These are phyloP conservation scores for Gerris buenoi DNA, from an alignment of 1,140 invertebrate species.

Conservation along the genomic window DNA sequence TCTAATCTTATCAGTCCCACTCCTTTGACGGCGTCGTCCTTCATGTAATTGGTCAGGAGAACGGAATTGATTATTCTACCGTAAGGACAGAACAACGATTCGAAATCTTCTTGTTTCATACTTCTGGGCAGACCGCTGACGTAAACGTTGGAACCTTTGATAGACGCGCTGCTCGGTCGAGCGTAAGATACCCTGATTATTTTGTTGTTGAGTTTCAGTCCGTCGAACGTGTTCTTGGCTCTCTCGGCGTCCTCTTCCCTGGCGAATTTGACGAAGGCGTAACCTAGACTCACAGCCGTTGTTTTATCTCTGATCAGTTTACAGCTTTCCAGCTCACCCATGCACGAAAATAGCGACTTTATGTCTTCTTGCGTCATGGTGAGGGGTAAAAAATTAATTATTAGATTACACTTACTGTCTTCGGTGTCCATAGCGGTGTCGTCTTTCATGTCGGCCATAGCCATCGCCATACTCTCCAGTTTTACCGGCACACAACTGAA, in stretches of 20 bases:
- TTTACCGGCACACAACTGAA: too few species aligned
- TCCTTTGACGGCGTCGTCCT: constrained; percentile 45
- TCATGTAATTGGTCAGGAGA: constrained; percentile 51
- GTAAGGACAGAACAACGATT: constrained; percentile 62
- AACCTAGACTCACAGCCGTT: constrained; percentile 77
- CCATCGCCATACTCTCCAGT: too few species aligned
- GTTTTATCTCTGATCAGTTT: constrained; percentile 81
- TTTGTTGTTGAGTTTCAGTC: constrained; percentile 73
- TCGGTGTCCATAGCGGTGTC: neutral
- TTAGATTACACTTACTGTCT: constrained; percentile 50
- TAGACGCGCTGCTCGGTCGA: constrained; percentile 71
- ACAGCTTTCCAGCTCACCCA: constrained; percentile 79
- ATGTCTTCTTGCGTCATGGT: constrained; percentile 87
- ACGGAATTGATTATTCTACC: constrained; percentile 74
- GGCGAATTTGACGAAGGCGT: constrained; percentile 80
- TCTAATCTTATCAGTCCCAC: constrained; percentile 45
- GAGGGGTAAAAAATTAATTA: constrained; percentile 83
- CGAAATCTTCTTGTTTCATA: constrained; percentile 71
- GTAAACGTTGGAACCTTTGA: constrained; percentile 80
- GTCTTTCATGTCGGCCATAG: too few species aligned
- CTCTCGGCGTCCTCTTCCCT: constrained; percentile 67
- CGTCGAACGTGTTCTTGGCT: constrained; percentile 72
- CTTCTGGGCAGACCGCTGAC: constrained; percentile 73
- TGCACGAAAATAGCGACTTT: constrained; percentile 64
- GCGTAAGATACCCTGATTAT: constrained; percentile 83